Evolutionary conservation across 2,797 vertebrate species (phyloP).

Genomic region (Leontopithecus rosalia): DNA sequence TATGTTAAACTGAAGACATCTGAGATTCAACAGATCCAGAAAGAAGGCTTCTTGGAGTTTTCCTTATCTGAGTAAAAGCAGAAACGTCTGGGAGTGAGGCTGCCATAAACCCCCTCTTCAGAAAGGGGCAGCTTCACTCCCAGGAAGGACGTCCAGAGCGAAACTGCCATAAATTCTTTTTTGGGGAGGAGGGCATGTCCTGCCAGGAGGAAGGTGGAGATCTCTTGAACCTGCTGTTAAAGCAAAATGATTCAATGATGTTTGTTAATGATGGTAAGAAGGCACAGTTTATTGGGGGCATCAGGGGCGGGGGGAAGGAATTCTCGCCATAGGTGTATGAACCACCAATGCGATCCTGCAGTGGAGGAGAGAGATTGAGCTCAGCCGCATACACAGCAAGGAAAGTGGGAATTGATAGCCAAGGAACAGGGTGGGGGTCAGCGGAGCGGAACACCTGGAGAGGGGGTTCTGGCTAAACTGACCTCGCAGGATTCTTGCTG

Average conservation of each 20-base stretch:
- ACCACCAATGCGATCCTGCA: no score
- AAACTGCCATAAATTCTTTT: no score
- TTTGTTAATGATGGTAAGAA: neutral
- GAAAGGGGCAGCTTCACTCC: neutral
- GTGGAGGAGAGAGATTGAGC: neutral
- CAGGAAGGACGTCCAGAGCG: neutral
- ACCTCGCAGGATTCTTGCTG: neutral
- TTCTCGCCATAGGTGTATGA: neutral
- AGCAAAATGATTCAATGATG: neutral
- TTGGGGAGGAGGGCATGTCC: fast-evolving
- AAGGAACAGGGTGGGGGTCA: neutral
- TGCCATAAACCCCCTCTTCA: no score
- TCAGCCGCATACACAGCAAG: neutral
- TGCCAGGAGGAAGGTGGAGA: neutral
- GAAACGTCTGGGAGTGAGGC: neutral
- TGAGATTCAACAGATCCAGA: neutral
- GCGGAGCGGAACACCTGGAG: no score
- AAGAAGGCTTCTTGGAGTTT: neutral
- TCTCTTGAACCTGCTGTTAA: neutral
- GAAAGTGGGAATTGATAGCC: neutral
- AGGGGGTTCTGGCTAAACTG: neutral
- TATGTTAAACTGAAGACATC: neutral
- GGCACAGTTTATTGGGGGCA: neutral
- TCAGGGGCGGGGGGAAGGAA: neutral
- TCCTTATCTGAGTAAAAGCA: neutral